Evolutionary conservation across 1,140 invertebrate species (phyloP).

Genomic region (Lethrus apterus): DNA sequence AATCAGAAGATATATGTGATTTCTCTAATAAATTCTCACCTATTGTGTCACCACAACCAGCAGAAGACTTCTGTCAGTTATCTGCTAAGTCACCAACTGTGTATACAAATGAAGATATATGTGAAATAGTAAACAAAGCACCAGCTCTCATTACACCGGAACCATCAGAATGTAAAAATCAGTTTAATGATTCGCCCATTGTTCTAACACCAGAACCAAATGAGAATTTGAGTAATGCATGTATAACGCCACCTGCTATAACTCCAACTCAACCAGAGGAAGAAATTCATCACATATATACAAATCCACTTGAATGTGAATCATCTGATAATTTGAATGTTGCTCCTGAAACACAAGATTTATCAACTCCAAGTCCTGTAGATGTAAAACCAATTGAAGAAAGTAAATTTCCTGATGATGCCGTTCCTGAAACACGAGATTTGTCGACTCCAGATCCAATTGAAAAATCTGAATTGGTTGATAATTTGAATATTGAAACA

Average conservation of each 20-base stretch:
- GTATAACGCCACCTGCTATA: too few species aligned
- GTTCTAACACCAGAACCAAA: conserved; percentile 6
- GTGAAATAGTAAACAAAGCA: neutral
- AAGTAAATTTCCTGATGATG: too few species aligned
- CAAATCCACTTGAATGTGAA: neutral
- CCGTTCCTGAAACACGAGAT: too few species aligned
- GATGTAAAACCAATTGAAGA: too few species aligned
- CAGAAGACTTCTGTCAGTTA: neutral
- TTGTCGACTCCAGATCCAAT: too few species aligned
- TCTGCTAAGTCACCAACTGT: neutral
- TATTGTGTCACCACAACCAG: neutral
- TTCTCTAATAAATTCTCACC: neutral
- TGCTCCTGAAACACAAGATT: too few species aligned
- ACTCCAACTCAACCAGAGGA: conserved; percentile 1
- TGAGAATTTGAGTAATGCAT: conserved; percentile 4
- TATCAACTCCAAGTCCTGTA: too few species aligned
- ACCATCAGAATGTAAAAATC: conserved; percentile 4
- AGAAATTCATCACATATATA: neutral
- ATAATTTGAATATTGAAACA: too few species aligned
- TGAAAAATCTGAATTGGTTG: too few species aligned
- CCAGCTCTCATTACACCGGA: neutral
- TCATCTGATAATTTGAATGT: too few species aligned
- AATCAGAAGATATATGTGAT: conserved; percentile 5
- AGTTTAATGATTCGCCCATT: too few species aligned
- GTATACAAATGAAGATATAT: neutral